Evolutionary conservation across 2,888 invertebrate species (phyloP).

Genomic region (Orthosia gracilis): DNA sequence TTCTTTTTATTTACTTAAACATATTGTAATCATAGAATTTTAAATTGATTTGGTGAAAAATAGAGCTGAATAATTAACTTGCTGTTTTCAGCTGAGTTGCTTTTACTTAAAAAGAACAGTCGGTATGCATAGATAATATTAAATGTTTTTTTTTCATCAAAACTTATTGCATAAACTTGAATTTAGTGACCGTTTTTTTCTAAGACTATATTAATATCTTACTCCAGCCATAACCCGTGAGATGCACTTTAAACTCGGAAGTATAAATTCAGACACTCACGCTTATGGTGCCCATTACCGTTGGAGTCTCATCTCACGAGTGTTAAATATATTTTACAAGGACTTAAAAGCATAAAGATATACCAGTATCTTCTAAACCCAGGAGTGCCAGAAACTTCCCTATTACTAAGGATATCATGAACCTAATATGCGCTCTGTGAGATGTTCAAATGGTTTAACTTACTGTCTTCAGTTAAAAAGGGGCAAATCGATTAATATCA

Average conservation of each 20-base stretch:
- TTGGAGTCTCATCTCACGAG: constrained; percentile 24
- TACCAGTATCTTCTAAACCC: neutral
- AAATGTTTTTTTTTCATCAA: neutral
- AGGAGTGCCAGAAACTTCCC: neutral
- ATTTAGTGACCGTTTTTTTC: neutral
- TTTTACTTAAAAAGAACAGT: constrained; percentile 4
- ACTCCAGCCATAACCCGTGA: constrained; percentile 3
- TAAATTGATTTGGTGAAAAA: constrained; percentile 26
- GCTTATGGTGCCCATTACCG: constrained; percentile 34
- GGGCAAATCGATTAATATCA: neutral
- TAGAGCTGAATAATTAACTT: constrained; percentile 20
- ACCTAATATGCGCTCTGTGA: neutral
- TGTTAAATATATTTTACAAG: constrained; percentile 48
- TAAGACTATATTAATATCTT: neutral
- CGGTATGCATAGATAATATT: neutral
- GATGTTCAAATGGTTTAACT: neutral
- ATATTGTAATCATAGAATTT: constrained; percentile 3
- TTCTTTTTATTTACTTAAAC: constrained; percentile 4
- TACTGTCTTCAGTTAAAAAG: neutral
- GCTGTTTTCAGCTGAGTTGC: neutral
- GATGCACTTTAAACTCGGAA: constrained; percentile 21
- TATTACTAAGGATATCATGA: neutral
- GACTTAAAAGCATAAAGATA: constrained; percentile 13
- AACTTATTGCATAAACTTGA: neutral
- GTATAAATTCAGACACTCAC: constrained; percentile 33